phyloP scores from a whole-genome alignment of 2,113 vertebrate genomes.

The Amia ocellicauda region DNA sequence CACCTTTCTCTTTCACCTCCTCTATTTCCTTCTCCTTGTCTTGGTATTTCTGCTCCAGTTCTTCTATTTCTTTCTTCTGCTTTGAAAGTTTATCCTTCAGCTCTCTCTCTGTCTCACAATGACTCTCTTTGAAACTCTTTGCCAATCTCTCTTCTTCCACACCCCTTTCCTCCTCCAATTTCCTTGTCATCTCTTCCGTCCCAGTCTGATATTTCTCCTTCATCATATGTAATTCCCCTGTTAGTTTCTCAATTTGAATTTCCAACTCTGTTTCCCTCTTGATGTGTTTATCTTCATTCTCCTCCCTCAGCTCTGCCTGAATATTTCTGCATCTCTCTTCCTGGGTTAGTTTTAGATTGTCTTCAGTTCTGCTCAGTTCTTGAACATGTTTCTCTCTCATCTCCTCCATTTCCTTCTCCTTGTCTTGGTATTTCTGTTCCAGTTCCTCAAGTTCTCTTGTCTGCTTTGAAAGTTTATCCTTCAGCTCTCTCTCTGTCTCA shows the following conservation, averaged over 20 bases:
- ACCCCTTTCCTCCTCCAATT: constrained; percentile 21
- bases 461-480: too few species aligned
- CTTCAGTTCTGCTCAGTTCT: too few species aligned
- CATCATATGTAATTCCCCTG: background rate
- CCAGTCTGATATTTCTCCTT: constrained; percentile 15
- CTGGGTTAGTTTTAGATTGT: too few species aligned
- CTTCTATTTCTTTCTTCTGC: constrained; percentile 42
- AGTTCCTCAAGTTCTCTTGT: too few species aligned
- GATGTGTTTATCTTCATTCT: too few species aligned
- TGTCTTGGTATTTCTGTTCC: too few species aligned
- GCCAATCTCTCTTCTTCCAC: constrained; percentile 38
- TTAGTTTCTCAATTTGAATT: background rate
- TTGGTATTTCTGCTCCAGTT: background rate
- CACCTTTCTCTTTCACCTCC: constrained; percentile 49
- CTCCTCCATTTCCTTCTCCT: too few species aligned
- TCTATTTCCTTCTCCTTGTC: constrained; percentile 21
- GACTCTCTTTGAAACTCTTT: constrained; percentile 1
- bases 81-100: constrained; percentile 36
- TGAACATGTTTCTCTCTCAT: too few species aligned
- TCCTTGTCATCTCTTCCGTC: background rate
- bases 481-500: too few species aligned
- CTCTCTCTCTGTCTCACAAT: constrained; percentile 27
- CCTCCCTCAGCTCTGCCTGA: too few species aligned
- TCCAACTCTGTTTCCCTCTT: too few species aligned
- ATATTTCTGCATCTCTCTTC: too few species aligned